A percentile compares a stretch with the other conserved stretches of the same genome.
phyloP scores from a whole-genome alignment of 1,140 invertebrate species.

The Phymastichus coffea region DNA sequence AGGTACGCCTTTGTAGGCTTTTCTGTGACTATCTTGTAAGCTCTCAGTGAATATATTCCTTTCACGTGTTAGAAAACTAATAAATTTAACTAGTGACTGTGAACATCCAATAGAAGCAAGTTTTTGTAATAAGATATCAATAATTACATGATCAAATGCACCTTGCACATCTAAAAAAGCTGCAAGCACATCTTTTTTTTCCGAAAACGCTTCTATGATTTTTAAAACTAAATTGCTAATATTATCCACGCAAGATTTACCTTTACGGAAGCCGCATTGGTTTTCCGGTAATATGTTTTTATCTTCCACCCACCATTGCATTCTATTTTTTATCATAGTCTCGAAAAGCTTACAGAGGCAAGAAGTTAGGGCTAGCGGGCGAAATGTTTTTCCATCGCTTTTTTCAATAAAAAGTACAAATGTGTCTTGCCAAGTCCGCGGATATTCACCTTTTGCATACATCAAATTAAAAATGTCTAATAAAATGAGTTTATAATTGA shows the following conservation, averaged over 20 bases:
- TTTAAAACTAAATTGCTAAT: neutral
- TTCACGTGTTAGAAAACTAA: neutral
- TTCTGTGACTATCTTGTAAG: neutral
- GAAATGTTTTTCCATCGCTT: slow-evolving; percentile 6
- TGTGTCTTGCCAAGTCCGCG: slow-evolving; percentile 13
- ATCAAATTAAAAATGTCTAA: slow-evolving; percentile 22
- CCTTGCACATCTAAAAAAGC: neutral
- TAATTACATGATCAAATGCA: slow-evolving; percentile 4
- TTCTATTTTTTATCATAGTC: too few relatives aligned
- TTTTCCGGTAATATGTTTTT: neutral
- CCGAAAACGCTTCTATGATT: neutral
- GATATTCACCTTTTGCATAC: neutral
- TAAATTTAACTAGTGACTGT: neutral
- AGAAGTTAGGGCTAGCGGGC: slow-evolving; percentile 28
- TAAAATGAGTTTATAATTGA: neutral
- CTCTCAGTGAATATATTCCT: neutral
- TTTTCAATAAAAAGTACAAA: slow-evolving; percentile 24
- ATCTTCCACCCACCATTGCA: too few relatives aligned
- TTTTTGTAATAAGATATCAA: too few relatives aligned
- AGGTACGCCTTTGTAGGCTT: too few relatives aligned
- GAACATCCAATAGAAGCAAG: neutral
- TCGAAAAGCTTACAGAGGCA: too few relatives aligned
- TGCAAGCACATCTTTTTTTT: neutral
- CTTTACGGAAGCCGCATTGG: neutral
- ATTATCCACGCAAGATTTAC: neutral